Base-by-base conservation (phyloP, 2,113 vertebrate genomes). In the Cairina moschata region DNA sequence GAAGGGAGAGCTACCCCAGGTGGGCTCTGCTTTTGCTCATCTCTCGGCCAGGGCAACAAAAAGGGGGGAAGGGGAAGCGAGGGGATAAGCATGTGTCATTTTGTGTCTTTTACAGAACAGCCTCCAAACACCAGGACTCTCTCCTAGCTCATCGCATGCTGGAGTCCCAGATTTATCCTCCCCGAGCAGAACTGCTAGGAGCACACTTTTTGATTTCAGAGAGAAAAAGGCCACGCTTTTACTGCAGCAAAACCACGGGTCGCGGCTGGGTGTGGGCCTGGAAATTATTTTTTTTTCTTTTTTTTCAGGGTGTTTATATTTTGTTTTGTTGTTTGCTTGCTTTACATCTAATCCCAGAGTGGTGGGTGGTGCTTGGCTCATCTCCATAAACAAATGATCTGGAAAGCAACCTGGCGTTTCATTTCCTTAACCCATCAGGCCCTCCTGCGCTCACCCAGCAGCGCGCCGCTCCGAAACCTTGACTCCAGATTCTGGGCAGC, bases 341-440 rank as follows among this genome's bases (percentile, higher is more conserved):
- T 95, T 93, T 93, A 83, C 78, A 83, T 90, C 71, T 81, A 91
- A 81, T 86, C 72, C 83, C 81, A 52, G 34, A 84, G 80, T 31
- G 0, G 81, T 95, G 74, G 88, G 85, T 91, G 86, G 82, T 80
- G 90, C 56, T 74, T 67, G 73, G 79, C 82, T 95, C 68, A 94
- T 93, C 89, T 91, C 59, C 91, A 80, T 74, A 94, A 96, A 92
- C 88, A 97, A 96, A 91, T 60, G 34, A 96, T 55, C 71, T 92
- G 83, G 86, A 95, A 91, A 93, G 90, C 79, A 95, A 86, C 81
- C 88, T 96, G 87, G 72, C 17, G 6, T 83, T 94, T 84, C 82
- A 82, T 74, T 94, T 92, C 87, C 80, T 79, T 83, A 95, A 72
- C 77, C 36, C 65, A 75, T 93, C 74, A 90, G 84, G 91, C 66